Base-by-base conservation (phyloP, 2,888 invertebrate genomes). In the Drosophila maculinotata region DNA sequence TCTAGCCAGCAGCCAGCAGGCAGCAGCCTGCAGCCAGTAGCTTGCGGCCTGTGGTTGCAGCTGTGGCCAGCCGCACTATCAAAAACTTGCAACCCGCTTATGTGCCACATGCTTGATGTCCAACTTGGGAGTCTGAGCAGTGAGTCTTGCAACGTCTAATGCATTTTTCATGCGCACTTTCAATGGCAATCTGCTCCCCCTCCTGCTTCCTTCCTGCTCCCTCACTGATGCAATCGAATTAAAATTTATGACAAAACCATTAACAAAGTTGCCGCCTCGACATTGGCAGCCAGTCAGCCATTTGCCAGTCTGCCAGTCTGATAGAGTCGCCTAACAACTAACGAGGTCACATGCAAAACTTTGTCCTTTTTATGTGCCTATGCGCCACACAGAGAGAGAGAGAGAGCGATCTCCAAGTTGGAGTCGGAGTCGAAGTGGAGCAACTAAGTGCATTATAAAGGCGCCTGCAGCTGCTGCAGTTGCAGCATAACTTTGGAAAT, bases 181-280 rank as follows among this genome's bases (percentile, higher is more conserved):
- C 17, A 38, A 38, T 79, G 57, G 65, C 49, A 51, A 39, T 62
- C 47, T 52, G n/a, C n/a, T n/a, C n/a, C n/a, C n/a, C n/a, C n/a
- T n/a, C n/a, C n/a, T n/a, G n/a, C n/a, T n/a, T n/a, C n/a, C n/a
- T n/a, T n/a, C n/a, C n/a, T n/a, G n/a, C n/a, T n/a, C n/a, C n/a
- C 56, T 64, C 56, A 56, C 60, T 70, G 81, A 69, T 76, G 77
- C 83, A 79, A 84, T 85, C 85, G 86, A 84, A 85, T 84, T 84
- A 85, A 84, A 85, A 84, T 84, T 84, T 84, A 84, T 84, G 84
- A 83, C 81, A 83, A 84, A 83, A 83, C 81, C 81, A 84, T 84
- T 84, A 84, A 85, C 83, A 81, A 85, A 84, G 81, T 81, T 78
- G 70, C 72, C 56, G 58, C 58, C 68, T 4, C 69, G 44, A 51